Conservation (phyloP, 1,140 invertebrate genomes). For the Hycleus cichorii region DNA sequence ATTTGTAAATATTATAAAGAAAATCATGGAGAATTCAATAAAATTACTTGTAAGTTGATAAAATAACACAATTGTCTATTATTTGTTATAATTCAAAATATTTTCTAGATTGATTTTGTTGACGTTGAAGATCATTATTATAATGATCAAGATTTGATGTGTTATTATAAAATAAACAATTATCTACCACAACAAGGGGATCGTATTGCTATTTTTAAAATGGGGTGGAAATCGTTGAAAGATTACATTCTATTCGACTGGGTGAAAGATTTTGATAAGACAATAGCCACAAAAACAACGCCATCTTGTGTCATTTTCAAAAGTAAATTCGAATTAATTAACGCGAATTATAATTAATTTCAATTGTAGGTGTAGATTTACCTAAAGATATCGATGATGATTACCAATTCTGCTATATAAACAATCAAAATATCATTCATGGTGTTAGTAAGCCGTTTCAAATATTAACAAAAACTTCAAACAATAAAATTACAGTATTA, state of each 20-base stretch:
- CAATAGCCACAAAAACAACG: background rate
- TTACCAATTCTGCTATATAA: conserved; percentile 34
- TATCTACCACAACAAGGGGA: conserved; percentile 29
- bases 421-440: conserved; percentile 26
- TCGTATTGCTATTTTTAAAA: conserved; percentile 31
- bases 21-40: no score
- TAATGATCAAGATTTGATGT: conserved; percentile 25
- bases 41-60: no score
- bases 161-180: conserved; percentile 25
- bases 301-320: conserved; percentile 21
- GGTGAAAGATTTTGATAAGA: conserved; percentile 10
- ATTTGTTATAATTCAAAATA: no score
- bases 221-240: conserved; percentile 29
- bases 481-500: conserved; percentile 1
- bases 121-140: conserved; percentile 26
- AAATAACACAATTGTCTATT: no score
- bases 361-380: conserved; percentile 24
- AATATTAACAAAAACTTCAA: background rate
- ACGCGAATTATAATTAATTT: background rate
- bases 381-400: conserved; percentile 26
- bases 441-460: conserved; percentile 32
- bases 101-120: conserved; percentile 28
- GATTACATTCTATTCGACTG: conserved; percentile 33
- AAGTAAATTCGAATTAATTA: conserved; percentile 11
- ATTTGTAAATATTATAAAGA: no score